Evolutionary conservation across 2,113 vertebrate genomes (phyloP).

Genomic region (sheep (Ovis aries)): DNA sequence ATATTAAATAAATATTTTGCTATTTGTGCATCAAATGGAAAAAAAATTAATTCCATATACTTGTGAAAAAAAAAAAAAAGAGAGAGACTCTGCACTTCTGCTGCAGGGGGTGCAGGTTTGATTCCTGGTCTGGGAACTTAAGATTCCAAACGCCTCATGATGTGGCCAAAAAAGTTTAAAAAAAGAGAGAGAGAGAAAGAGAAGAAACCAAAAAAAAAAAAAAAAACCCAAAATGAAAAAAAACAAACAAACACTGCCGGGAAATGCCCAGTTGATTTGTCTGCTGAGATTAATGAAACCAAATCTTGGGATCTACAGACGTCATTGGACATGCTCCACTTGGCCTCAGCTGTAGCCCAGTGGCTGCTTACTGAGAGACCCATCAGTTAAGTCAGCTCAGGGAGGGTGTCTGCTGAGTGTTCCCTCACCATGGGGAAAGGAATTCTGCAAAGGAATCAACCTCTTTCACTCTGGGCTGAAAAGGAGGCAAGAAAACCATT

Average conservation of each 20-base stretch:
- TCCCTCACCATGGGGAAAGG: background rate
- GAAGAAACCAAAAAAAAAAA: background rate
- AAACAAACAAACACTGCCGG: background rate
- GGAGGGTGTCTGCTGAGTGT: background rate
- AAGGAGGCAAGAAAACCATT: background rate
- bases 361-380: background rate
- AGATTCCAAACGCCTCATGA: background rate
- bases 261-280: constrained; percentile 13
- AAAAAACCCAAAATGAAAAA: rapidly evolving
- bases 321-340: background rate
- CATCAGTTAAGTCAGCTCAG: background rate
- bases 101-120: background rate
- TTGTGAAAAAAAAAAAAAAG: too few relatives aligned
- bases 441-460: background rate
- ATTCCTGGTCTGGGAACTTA: background rate
- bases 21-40: too few relatives aligned
- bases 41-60: too few relatives aligned
- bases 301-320: background rate
- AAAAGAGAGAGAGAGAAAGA: background rate
- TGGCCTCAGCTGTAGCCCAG: background rate
- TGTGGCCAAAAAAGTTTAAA: background rate
- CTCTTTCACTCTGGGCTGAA: background rate
- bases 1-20: too few relatives aligned
- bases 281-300: constrained; percentile 18
- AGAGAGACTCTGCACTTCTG: background rate